Evolutionary conservation across 92 coral and sea anemone species (phyloP), one percentile per base, ranked within the genome.

Genomic region (Diadumene lineata): DNA sequence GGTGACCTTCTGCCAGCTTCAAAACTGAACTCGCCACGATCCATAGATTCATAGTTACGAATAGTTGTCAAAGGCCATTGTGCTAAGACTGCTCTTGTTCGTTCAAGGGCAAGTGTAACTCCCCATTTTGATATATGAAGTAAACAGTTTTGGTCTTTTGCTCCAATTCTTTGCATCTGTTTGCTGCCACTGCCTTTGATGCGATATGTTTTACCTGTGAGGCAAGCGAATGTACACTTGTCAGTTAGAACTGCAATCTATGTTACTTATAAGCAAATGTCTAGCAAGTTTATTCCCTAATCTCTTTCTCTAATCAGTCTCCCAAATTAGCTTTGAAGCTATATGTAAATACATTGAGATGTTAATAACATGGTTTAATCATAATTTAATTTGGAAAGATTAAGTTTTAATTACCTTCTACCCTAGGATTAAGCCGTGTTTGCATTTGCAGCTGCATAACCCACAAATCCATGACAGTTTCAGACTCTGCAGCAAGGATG

Each of bases 31-130:
- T 92, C 97, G 57, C 88, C 90, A 57, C 81, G 65, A 86, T 94
- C 98, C 74, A 93, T 77, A 26, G 91, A 85, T 64, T 94, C 97
- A 57, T 94, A 94, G 66, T 85, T 94, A 3, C 98, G 96, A 22
- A 94, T 80, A 1, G 98, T 94, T 31, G 98, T 94, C 31, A 94
- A 86, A 16, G 98, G 98, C 98, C 98, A 94, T 80, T 94, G 98
- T 15, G 98, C 91, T 2, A 94, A 91, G 16, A 94, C 97, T 27
- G 98, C 92, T 28, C 93, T 82, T 31, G 96, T 94, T 13, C 97
- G 86, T 69, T 94, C 98, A 63, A 94, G 81, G 10, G 98, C 98
- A 33, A 94, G 83, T 0, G 98, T 92, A 1, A 94, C 68, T 9
- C 98, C 98, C 97, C 97, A 94, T 26, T 84, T 87, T 43, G 98